These are phyloP conservation scores for Carassius carassius DNA, from an alignment of 2,113 vertebrate species.

Conservation along the genomic window DNA sequence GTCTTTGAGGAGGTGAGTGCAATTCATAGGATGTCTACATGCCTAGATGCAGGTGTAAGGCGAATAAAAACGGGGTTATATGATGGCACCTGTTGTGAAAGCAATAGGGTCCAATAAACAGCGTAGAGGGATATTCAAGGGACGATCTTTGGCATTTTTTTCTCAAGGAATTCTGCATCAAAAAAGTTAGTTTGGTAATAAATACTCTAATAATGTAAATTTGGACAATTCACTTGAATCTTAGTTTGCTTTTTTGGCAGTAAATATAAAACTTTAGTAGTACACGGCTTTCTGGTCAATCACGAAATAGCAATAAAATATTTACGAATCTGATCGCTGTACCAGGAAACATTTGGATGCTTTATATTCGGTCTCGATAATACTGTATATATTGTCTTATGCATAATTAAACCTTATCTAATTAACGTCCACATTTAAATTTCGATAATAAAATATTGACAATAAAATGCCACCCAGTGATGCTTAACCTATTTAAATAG, in stretches of 20 bases:
- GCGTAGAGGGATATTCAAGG: not conserved
- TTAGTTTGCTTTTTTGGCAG: not conserved
- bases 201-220: not conserved
- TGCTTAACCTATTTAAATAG: not conserved
- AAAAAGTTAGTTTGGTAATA: not conserved
- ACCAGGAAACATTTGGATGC: no score
- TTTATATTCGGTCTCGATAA: no score
- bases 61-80: not conserved
- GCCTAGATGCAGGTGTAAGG: not conserved
- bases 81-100: slow-evolving; percentile 45
- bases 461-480: no score
- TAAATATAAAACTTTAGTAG: no score
- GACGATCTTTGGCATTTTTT: not conserved
- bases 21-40: not conserved
- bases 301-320: not conserved
- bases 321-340: not conserved
- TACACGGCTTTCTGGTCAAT: not conserved
- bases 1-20: slow-evolving; percentile 48
- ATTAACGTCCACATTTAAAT: no score
- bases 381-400: not conserved
- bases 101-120: not conserved
- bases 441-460: no score
- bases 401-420: not conserved
- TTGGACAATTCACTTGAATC: not conserved
- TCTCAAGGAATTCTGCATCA: not conserved